Evolutionary conservation across 1,140 invertebrate genomes (phyloP), one percentile per base, ranked within the genome.

Genomic region (Sycophaga agraensis): DNA sequence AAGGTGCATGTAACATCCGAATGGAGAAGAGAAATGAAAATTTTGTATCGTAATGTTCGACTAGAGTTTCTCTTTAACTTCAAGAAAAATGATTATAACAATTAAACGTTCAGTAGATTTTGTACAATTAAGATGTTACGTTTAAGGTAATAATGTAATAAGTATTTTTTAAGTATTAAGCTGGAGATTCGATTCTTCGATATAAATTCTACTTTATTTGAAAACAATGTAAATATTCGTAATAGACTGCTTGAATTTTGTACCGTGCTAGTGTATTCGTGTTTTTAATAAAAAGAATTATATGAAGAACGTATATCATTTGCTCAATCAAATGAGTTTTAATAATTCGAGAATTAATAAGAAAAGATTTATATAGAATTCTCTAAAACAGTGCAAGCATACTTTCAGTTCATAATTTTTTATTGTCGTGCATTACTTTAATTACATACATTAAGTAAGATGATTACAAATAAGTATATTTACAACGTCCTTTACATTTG

Each of bases 181-280:
- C 31, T 31, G 34, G 22, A 62, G 35, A 42, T 56, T 62, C 28
- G 53, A 62, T 28, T 40, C 19, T 40, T 42, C 26, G 34, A 42
- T 5, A 28, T 12, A 62, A 62, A 62, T 56, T 56, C 14, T 14
- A 50, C 28, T 26, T 35, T 42, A 34, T 17, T 56, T 46, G 59
- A 62, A 37, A 50, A 49, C 49, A 49, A 62, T 62, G 53, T 62
- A 62, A 56, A 62, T 62, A 62, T 62, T 62, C 37, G 43, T 48
- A 31, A 56, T 62, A 62, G 53, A 56, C 59, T 56, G 50, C 53
- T 50, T 42, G 45, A 62, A 24, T 62, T 62, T 50, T 62, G 55
- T 42, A 48, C 53, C 42, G 43, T 50, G 16, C 35, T 56, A 61
- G 50, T 54, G 34, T 61, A 48, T 54, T 61, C 21, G 49, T 19